phyloP scores from a whole-genome alignment of 2,113 vertebrate species.

The Prunella fulvescens region DNA sequence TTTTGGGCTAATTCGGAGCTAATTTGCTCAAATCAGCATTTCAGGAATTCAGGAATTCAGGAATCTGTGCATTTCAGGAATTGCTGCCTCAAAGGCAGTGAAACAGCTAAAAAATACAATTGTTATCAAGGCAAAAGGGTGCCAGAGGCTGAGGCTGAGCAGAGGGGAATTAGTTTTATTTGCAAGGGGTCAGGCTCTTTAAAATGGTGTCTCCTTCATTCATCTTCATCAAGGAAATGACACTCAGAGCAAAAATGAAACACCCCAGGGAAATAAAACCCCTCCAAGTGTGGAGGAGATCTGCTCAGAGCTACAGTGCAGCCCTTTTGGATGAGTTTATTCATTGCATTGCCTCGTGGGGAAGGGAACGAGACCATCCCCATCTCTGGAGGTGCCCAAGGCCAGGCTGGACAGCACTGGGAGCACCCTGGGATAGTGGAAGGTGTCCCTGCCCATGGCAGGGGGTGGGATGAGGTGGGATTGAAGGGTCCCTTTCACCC shows the following conservation, averaged over 20 bases:
- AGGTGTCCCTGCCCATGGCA: background rate
- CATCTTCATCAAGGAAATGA: conserved; percentile 10
- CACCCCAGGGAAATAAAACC: background rate
- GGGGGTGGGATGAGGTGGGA: fast-evolving
- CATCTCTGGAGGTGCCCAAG: fast-evolving
- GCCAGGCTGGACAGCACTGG: background rate
- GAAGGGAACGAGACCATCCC: background rate
- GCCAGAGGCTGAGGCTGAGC: background rate
- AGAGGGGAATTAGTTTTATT: background rate
- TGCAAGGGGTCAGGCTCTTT: background rate
- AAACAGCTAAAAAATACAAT: background rate
- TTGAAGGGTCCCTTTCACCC: background rate
- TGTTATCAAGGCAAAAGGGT: background rate
- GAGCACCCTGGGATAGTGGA: background rate
- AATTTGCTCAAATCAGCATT: background rate
- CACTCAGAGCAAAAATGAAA: background rate
- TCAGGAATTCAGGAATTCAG: too few species aligned
- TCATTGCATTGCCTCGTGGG: fast-evolving
- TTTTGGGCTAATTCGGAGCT: background rate
- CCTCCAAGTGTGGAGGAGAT: background rate
- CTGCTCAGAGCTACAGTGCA: background rate
- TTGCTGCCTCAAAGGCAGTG: background rate
- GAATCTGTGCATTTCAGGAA: background rate
- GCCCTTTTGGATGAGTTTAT: background rate
- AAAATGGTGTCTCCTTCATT: background rate